Conservation (phyloP, 2,888 invertebrate species). For the Tetheella fluctuosa region DNA sequence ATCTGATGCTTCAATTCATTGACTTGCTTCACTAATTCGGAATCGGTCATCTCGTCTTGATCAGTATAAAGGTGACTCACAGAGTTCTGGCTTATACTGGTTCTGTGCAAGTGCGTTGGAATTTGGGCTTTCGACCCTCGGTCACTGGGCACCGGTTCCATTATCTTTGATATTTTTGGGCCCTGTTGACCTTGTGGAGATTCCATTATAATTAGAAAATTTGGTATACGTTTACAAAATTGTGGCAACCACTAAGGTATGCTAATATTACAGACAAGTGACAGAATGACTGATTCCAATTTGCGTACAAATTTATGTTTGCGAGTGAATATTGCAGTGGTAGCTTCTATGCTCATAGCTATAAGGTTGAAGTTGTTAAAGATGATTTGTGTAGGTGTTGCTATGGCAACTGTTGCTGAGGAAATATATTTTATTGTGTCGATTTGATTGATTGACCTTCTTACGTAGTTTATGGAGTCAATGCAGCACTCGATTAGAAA, state of each 20-base stretch:
- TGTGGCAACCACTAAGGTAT: not conserved
- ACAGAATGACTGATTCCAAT: not conserved
- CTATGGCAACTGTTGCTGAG: constrained; percentile 28
- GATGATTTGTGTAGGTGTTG: constrained; percentile 23
- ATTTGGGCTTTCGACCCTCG: not conserved
- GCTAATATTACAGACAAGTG: not conserved
- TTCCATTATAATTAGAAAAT: not conserved
- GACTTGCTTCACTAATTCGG: constrained; percentile 63
- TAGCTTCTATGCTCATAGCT: constrained; percentile 19
- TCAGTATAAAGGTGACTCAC: constrained; percentile 55
- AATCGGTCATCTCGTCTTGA: constrained; percentile 59
- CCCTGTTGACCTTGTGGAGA: not conserved
- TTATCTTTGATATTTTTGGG: not conserved
- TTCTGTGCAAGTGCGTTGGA: constrained; percentile 38
- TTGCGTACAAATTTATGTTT: not conserved
- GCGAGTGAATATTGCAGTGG: not conserved
- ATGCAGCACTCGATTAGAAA: not conserved
- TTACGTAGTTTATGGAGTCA: not conserved
- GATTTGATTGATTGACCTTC: not conserved
- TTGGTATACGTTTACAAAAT: not conserved
- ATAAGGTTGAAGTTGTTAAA: constrained; percentile 15
- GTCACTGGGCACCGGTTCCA: not conserved
- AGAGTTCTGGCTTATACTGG: constrained; percentile 60
- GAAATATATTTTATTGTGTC: not conserved
- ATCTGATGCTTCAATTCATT: constrained; percentile 59